Conservation (phyloP, 2,113 vertebrate genomes). For the Psephotus haematonotus region DNA sequence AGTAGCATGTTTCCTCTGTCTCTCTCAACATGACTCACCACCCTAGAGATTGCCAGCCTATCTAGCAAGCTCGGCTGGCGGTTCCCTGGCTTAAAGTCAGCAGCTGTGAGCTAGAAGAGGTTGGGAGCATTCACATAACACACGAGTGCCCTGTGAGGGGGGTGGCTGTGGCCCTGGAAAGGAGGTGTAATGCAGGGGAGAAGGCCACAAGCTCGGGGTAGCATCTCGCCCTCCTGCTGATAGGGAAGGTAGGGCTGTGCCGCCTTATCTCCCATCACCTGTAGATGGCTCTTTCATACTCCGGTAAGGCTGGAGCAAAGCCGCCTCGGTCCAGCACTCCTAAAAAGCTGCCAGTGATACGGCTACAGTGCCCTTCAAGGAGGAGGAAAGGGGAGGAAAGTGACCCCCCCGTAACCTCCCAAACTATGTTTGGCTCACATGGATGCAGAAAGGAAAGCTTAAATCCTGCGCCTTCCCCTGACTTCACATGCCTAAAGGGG, state of each 20-base stretch:
- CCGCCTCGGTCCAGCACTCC: neutral
- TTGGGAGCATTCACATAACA: neutral
- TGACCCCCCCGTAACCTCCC: constrained; percentile 39
- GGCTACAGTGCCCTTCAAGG: neutral
- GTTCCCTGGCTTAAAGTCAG: neutral
- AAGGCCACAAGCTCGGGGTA: neutral
- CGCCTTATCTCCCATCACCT: constrained; percentile 48
- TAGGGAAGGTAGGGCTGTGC: neutral
- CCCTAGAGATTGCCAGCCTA: neutral
- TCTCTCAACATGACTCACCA: neutral
- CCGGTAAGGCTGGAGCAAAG: neutral
- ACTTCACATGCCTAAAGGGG: neutral
- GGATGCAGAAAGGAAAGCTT: constrained; percentile 38
- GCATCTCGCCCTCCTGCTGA: fast-evolving
- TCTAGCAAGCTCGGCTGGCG: neutral
- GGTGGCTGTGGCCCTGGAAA: neutral
- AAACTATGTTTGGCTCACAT: constrained; percentile 33
- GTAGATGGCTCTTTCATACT: constrained; percentile 59
- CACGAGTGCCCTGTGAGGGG: neutral
- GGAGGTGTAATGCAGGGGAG: neutral
- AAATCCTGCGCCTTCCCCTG: neutral
- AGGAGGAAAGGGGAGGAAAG: constrained; percentile 6
- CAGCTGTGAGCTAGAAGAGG: neutral
- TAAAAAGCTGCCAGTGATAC: neutral
- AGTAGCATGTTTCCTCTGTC: neutral